Evolutionary conservation across 2,113 vertebrate genomes (phyloP), one percentile per base, ranked within the genome.

Genomic region (Phylloscopus whistleri): DNA sequence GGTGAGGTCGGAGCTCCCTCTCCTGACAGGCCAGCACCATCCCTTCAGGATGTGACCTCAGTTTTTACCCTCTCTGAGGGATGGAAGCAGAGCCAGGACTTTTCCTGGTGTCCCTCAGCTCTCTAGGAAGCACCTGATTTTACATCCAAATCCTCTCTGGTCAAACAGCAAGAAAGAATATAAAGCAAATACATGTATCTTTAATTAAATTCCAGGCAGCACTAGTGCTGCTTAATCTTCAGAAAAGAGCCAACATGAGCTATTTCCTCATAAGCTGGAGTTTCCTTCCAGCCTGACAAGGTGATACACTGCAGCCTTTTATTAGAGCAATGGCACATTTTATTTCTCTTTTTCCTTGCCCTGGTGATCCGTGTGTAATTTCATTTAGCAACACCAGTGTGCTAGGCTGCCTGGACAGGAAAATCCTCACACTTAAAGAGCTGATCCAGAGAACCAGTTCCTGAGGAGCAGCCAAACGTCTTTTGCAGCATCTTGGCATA

Each of bases 1-100:
- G 46, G 46, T 6, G 31, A 74, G 90, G 27, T 52, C 85, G 26
- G 93, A 90, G 96, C 95, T 96, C 90, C 96, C 87, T n/a, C 94
- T 96, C 75, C 87, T 81, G 94, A 95, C 75, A 20, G 59, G 21
- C 75, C 72, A 53, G 48, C 69, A 33, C 39, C 0, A 0, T 26
- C 56, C 66, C 39, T 84, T 7, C 0, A 0, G 48, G 59, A 55
- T 1, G 4, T 16, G 22, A 62, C 76, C 79, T 79, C 6, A 0
- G 2, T 27, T 84, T 55, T 39, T n/a, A 7, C 7, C 13, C 27
- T 22, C 51, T n/a, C 51, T 10, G 46, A 0, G 27, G 37, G 41
- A 5, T 33, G 37, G 31, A 72, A 80, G 33, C 37, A 30, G 43
- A 2, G 10, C 49, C 74, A 48, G 62, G 56, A 10, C 13, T 77